Conservation (phyloP, 1,140 invertebrate species). For the Nymphalis io region DNA sequence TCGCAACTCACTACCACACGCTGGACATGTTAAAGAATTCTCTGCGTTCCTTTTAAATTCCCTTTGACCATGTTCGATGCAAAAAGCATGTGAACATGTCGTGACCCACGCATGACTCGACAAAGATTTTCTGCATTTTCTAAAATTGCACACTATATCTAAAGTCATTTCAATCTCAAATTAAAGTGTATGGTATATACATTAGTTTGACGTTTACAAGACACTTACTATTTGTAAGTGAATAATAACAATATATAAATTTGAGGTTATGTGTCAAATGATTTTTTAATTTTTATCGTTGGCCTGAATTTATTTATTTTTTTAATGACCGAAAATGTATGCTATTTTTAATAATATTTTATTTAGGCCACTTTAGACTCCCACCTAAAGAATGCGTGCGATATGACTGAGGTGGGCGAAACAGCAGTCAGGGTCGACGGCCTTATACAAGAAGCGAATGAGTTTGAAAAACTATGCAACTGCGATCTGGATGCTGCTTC, state of each 20-base stretch:
- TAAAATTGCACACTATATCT: conserved; percentile 79
- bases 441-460: conserved; percentile 87
- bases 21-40: conserved; percentile 74
- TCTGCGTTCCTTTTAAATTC: conserved; percentile 75
- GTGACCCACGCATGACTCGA: conserved; percentile 80
- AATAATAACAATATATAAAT: neutral
- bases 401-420: conserved; percentile 94
- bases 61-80: conserved; percentile 77
- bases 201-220: too few species aligned
- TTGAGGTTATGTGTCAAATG: conserved; percentile 1
- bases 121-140: conserved; percentile 77
- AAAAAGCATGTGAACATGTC: conserved; percentile 81
- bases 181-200: too few species aligned
- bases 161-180: conserved; percentile 50
- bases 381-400: conserved; percentile 87
- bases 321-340: neutral
- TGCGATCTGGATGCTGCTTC: conserved; percentile 90
- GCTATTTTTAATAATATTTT: conserved; percentile 25
- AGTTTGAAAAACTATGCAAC: conserved; percentile 89
- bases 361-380: conserved; percentile 84
- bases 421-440: conserved; percentile 88
- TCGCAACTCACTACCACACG: conserved; percentile 74
- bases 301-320: neutral
- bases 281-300: conserved; percentile 4
- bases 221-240: neutral